These are phyloP conservation scores for Nansenia antarctica DNA, from an alignment of 2,113 vertebrate genomes.

Conservation along the genomic window DNA sequence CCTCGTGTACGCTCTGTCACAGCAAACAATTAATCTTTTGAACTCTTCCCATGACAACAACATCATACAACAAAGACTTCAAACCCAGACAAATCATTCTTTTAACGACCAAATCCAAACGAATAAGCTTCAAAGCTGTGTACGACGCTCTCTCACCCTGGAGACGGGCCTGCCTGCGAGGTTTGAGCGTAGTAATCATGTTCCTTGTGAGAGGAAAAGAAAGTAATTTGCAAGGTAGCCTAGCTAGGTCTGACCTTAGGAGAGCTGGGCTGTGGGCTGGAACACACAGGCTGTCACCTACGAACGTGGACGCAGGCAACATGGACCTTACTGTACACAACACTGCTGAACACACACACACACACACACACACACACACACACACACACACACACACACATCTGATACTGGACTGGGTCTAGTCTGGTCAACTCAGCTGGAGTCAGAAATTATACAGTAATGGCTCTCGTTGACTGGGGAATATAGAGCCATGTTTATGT, in stretches of 20 bases:
- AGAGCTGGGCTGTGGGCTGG: background rate
- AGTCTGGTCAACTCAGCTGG: background rate
- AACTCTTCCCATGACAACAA: background rate
- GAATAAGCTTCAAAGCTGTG: background rate
- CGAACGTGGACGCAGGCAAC: background rate
- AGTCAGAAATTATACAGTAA: background rate
- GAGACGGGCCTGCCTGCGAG: background rate
- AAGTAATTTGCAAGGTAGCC: slow-evolving; percentile 27
- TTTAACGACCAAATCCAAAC: background rate
- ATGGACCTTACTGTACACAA: background rate
- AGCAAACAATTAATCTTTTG: background rate
- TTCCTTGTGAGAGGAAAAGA: slow-evolving; percentile 9
- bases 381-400: background rate
- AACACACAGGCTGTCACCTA: background rate
- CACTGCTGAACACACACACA: background rate
- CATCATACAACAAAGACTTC: background rate
- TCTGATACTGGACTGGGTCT: background rate
- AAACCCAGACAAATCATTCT: background rate
- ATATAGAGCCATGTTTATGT: background rate
- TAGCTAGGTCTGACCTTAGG: slow-evolving; percentile 15
- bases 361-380: background rate
- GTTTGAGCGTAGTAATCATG: background rate
- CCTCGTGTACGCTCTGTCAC: background rate
- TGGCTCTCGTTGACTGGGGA: background rate
- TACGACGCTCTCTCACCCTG: background rate